phyloP scores from a whole-genome alignment of 2,888 invertebrate species.

The Lasioglossum oenotherae region DNA sequence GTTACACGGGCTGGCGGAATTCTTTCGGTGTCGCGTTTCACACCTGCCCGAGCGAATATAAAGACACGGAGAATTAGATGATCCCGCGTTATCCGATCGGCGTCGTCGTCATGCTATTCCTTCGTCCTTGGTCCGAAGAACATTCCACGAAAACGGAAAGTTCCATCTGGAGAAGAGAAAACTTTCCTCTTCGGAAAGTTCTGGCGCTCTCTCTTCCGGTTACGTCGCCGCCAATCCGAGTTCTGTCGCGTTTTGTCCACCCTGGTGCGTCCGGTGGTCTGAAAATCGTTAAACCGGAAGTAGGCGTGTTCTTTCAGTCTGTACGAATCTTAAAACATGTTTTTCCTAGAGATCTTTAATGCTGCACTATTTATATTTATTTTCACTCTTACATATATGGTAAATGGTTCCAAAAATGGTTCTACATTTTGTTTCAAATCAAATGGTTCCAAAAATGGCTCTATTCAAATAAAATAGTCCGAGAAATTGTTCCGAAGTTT shows the following conservation, averaged over 20 bases:
- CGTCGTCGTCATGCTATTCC: neutral
- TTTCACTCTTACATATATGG: too few relatives aligned
- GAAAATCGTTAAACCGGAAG: neutral
- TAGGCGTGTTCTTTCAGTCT: neutral
- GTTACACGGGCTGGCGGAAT: constrained; percentile 8
- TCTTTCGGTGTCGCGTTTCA: constrained; percentile 35
- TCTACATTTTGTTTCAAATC: too few relatives aligned
- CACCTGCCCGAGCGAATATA: constrained; percentile 43
- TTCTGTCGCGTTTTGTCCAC: neutral
- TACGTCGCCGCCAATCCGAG: neutral
- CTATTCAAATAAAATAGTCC: neutral
- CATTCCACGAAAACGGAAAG: constrained; percentile 13
- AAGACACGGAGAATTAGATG: constrained; percentile 45
- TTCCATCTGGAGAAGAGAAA: constrained; percentile 6
- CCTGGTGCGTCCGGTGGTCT: neutral
- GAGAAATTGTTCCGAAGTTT: neutral
- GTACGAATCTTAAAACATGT: neutral
- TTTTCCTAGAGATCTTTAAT: neutral
- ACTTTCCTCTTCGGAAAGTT: constrained; percentile 28
- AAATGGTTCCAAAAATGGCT: too few relatives aligned
- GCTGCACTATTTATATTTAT: too few relatives aligned
- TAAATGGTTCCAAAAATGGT: neutral
- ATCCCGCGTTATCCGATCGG: constrained; percentile 50
- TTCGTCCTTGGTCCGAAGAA: neutral
- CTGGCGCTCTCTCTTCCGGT: neutral